These are phyloP conservation scores for Erithacus rubecula DNA, from an alignment of 2,797 vertebrate genomes.

Conservation along the genomic window DNA sequence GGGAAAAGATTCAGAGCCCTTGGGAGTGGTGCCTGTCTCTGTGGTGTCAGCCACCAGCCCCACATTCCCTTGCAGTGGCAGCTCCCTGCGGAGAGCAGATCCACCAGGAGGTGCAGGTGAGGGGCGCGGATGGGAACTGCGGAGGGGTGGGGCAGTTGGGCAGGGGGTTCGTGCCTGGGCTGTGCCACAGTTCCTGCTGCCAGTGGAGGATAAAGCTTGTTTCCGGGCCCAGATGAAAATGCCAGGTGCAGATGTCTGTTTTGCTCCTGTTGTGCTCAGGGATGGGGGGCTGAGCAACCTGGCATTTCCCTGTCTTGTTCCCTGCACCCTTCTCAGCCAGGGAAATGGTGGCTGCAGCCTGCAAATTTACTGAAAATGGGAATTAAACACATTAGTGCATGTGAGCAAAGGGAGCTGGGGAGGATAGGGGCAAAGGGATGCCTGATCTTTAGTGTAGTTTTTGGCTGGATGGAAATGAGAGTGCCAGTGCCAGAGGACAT, in stretches of 20 bases:
- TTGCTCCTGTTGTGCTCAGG: neutral
- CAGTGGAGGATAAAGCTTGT: neutral
- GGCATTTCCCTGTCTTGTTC: rapidly evolving
- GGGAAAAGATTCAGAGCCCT: neutral
- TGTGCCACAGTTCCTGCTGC: neutral
- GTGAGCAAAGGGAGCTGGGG: neutral
- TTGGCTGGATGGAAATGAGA: neutral
- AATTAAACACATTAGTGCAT: rapidly evolving
- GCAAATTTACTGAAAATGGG: neutral
- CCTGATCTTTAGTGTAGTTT: neutral
- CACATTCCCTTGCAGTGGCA: neutral
- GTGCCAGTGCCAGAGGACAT: neutral
- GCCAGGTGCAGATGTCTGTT: rapidly evolving
- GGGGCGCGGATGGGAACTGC: rapidly evolving
- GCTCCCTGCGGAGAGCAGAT: neutral
- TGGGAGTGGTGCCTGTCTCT: neutral
- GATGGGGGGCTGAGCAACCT: neutral
- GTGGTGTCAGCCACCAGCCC: neutral
- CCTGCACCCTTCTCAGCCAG: rapidly evolving
- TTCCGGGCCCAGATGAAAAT: rapidly evolving
- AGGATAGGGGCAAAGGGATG: neutral
- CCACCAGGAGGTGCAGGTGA: constrained; percentile 54
- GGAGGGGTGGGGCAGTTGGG: neutral
- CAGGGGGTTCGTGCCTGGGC: rapidly evolving
- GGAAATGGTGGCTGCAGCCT: neutral